Evolutionary conservation across 2,797 vertebrate genomes (phyloP).

Genomic region (Megaceryle alcyon): DNA sequence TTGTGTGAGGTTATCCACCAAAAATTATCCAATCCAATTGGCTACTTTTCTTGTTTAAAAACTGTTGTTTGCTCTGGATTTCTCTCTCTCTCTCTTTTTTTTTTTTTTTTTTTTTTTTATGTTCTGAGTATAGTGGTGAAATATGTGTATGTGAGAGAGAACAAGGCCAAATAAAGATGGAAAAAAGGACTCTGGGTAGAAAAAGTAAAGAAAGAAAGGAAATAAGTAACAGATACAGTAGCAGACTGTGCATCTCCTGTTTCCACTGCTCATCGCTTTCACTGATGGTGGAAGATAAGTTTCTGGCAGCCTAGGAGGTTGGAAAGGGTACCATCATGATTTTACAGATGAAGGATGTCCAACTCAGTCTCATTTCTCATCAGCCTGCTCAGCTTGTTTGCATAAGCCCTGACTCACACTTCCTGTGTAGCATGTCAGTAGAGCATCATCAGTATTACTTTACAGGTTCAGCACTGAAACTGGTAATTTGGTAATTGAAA

Average conservation of each 20-base stretch:
- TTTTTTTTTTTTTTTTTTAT: background rate
- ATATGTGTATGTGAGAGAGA: background rate
- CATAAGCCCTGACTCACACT: constrained; percentile 10
- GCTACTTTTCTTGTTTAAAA: background rate
- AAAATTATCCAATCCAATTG: background rate
- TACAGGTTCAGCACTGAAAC: background rate
- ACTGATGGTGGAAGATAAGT: background rate
- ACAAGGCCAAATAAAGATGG: background rate
- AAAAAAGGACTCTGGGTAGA: background rate
- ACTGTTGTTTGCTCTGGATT: background rate
- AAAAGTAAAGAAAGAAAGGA: background rate
- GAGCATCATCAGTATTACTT: background rate
- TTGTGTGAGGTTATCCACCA: background rate
- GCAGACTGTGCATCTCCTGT: background rate
- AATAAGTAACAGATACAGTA: background rate
- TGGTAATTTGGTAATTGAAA: background rate
- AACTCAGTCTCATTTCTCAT: background rate
- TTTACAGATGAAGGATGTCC: background rate
- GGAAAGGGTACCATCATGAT: background rate
- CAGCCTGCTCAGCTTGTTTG: background rate
- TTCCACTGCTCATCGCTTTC: background rate
- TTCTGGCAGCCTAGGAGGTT: background rate
- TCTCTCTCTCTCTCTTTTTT: too few relatives aligned
- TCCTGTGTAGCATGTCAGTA: background rate
- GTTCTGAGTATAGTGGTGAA: background rate